Percentiles rank a stretch among this genome's conserved stretches.
phyloP scores from a whole-genome alignment of 2,797 vertebrate genomes.

The Spatula versicolor region DNA sequence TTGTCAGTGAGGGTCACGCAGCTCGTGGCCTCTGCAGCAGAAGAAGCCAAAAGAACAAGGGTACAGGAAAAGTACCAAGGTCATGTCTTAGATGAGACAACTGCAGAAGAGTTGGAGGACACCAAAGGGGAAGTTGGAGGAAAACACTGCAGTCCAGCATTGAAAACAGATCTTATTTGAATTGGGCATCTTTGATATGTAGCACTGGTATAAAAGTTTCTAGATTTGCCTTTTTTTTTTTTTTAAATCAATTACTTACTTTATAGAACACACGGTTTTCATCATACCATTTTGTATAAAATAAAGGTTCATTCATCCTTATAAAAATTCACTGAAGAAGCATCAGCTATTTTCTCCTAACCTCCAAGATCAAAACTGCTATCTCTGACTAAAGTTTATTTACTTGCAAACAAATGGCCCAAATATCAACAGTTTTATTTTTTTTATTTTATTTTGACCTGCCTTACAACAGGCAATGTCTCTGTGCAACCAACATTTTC shows the following conservation, averaged over 20 bases:
- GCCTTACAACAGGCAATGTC: neutral
- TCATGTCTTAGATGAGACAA: neutral
- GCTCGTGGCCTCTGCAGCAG: neutral
- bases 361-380: neutral
- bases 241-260: neutral
- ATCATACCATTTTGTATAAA: neutral
- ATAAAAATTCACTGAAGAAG: neutral
- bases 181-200: neutral
- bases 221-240: neutral
- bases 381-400: neutral
- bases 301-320: neutral
- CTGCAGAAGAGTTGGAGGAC: neutral
- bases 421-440: neutral
- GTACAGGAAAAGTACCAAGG: rapidly evolving
- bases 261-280: neutral
- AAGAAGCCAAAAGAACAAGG: neutral
- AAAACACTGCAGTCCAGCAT: neutral
- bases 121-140: neutral
- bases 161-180: neutral
- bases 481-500: neutral
- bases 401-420: neutral
- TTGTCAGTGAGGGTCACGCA: neutral
- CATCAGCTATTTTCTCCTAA: neutral
- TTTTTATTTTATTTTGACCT: neutral
- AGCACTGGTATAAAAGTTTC: neutral